Conservation (phyloP, 92 coral and sea anemone genomes). For the Epizoanthus fatuus region DNA sequence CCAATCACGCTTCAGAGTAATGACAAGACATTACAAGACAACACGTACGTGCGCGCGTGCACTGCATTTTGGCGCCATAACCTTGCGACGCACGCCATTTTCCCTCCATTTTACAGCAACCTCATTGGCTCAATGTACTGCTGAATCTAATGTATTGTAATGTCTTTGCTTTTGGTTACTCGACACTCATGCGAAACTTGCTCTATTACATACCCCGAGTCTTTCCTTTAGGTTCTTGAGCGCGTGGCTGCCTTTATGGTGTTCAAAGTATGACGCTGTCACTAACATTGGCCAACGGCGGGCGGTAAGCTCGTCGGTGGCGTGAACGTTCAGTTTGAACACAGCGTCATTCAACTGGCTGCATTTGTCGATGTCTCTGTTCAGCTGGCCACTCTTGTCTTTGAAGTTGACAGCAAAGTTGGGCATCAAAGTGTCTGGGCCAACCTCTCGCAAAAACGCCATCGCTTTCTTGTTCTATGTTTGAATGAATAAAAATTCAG, state of each 20-base stretch:
- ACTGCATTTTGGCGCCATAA: not conserved
- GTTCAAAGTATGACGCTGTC: constrained; percentile 58
- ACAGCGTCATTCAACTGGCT: constrained; percentile 42
- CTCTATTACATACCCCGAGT: constrained; percentile 34
- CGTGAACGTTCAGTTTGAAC: constrained; percentile 51
- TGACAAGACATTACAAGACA: too few species aligned
- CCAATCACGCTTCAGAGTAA: too few species aligned
- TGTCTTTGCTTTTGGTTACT: too few species aligned
- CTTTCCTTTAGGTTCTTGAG: constrained; percentile 32
- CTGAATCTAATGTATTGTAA: too few species aligned
- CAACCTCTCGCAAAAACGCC: constrained; percentile 57
- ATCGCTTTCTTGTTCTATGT: constrained; percentile 53
- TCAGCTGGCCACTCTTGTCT: not conserved
- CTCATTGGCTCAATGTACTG: too few species aligned
- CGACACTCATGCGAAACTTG: too few species aligned
- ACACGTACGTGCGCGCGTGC: too few species aligned
- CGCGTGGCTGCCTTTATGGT: constrained; percentile 29
- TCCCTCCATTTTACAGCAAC: too few species aligned
- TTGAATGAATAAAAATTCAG: too few species aligned
- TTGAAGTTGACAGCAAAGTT: constrained; percentile 71
- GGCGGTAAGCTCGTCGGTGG: constrained; percentile 30
- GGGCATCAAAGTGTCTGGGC: constrained; percentile 74
- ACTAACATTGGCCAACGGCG: constrained; percentile 64
- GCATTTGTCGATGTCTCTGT: not conserved
- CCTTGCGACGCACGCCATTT: not conserved